phyloP scores from a whole-genome alignment of 2,113 vertebrate genomes.

The Cariama cristata region DNA sequence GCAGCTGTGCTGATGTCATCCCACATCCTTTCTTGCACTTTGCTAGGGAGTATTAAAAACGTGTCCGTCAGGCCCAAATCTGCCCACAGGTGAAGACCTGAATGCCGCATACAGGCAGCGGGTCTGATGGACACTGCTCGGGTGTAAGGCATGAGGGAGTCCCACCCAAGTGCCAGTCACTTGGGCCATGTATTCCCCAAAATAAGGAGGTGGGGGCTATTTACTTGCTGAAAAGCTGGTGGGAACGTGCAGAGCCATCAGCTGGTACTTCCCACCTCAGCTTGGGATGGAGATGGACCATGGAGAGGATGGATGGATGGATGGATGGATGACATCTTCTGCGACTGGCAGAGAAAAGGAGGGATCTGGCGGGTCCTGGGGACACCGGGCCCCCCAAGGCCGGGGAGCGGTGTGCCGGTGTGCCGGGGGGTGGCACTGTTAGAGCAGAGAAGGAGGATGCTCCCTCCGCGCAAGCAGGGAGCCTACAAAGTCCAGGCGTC shows the following conservation, averaged over 20 bases:
- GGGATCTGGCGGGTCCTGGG: rapidly evolving
- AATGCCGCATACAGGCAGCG: rapidly evolving
- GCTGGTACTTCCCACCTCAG: not conserved
- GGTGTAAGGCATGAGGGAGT: not conserved
- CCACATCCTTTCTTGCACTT: not conserved
- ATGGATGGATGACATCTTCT: not conserved
- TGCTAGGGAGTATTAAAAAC: not conserved
- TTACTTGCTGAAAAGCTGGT: not conserved
- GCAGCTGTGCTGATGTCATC: rapidly evolving
- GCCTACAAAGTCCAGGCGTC: rapidly evolving
- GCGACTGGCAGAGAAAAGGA: not conserved
- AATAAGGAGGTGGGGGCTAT: not conserved
- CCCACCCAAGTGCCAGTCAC: not conserved
- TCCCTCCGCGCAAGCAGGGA: not conserved
- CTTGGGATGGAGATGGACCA: rapidly evolving
- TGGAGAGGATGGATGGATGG: not conserved
- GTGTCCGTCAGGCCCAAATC: not conserved
- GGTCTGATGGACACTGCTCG: not conserved
- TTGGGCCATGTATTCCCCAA: too few species aligned
- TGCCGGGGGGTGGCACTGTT: conserved; percentile 33
- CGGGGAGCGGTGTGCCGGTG: not conserved
- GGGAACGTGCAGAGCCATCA: not conserved
- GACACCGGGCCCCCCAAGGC: not conserved
- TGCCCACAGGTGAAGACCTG: not conserved
- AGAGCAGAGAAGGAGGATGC: not conserved